Base-by-base conservation (phyloP, 2,888 invertebrate species). In the Sclerodermus sp. region DNA sequence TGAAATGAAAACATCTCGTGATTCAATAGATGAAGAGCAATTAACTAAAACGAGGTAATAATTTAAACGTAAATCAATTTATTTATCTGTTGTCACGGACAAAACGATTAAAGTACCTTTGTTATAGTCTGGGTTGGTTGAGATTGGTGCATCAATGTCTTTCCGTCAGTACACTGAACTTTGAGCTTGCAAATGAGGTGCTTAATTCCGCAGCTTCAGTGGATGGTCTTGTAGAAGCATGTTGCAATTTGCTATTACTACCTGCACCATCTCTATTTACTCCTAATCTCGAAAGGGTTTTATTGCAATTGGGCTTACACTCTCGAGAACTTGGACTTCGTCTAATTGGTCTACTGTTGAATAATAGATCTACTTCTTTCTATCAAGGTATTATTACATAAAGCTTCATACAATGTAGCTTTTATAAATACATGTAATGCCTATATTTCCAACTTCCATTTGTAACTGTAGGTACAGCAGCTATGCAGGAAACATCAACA, bases 91-190 rank as follows among this genome's bases (percentile, higher is more conserved):
- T 29, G n/a, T 34, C n/a, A n/a, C n/a, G n/a, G n/a, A n/a, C n/a
- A n/a, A n/a, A n/a, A n/a, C n/a, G 12, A n/a, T 38, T 38, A 14
- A 23, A 23, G 23, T 34, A 12, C 4, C 8, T 40, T 34, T 23
- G 23, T 23, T 23, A 23, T 42, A 90, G 91, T 75, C 84, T 91
- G 71, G 90, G 91, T 54, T 94, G 94, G 94, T 82, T 93, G 57
- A 82, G 89, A 55, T 84, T 94, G 55, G 81, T 94, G 38, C 87
- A 91, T 60, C 89, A 90, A 67, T 92, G 92, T 70, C 84, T 91
- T 56, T 86, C 86, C 43, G 70, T 71, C 39, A 71, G 72, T 56
- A 69, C 70, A 42, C 51, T 69, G 47, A 76, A 76, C 57, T 60
- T 66, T 50, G 56, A 71, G 65, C 68, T 77, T 52, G 75, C 72